Conservation (phyloP, 2,888 invertebrate species). For the Pristionchus fissidentatus region DNA sequence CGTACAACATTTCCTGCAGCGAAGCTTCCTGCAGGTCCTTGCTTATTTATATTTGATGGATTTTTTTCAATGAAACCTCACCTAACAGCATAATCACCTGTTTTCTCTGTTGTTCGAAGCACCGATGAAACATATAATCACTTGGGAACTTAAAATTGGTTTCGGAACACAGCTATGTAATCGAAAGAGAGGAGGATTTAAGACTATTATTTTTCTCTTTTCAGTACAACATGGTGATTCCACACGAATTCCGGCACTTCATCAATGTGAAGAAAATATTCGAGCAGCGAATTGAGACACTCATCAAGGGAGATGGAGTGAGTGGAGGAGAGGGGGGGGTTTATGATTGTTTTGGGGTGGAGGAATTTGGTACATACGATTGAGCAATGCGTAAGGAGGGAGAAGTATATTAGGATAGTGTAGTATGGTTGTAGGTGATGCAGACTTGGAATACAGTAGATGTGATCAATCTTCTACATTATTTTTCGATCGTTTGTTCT, state of each 20-base stretch:
- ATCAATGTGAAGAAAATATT: constrained; percentile 77
- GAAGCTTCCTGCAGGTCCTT: constrained; percentile 40
- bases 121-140: background rate
- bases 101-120: background rate
- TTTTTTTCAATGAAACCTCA: constrained; percentile 3
- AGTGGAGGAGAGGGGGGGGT: background rate
- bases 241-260: constrained; percentile 77
- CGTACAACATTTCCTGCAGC: constrained; percentile 45
- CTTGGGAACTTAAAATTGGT: background rate
- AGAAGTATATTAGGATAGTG: no score
- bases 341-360: background rate
- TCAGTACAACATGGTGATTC: constrained; percentile 60
- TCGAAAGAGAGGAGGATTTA: background rate
- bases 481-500: no score
- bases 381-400: no score
- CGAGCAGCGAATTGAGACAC: background rate
- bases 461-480: no score
- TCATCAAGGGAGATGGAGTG: constrained; percentile 42
- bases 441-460: no score
- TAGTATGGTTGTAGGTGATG: no score
- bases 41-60: constrained; percentile 42
- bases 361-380: background rate
- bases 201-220: constrained; percentile 33
- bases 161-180: background rate
- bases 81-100: no score